These are phyloP conservation scores for Tachycineta bicolor DNA, from an alignment of 2,113 vertebrate species.

Conservation along the genomic window DNA sequence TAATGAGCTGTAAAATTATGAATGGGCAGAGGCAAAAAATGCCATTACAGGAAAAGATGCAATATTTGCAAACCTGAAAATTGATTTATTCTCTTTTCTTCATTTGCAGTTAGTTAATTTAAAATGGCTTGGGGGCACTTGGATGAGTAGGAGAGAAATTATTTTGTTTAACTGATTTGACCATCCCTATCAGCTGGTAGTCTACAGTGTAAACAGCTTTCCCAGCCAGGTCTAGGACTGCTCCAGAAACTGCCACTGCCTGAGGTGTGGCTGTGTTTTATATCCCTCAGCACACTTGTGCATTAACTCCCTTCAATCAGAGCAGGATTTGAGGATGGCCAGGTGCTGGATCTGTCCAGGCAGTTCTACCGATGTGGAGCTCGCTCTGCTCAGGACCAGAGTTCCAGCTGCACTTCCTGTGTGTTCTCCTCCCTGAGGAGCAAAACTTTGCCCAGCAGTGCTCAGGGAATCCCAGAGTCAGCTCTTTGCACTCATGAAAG, in stretches of 20 bases:
- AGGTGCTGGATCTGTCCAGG: neutral
- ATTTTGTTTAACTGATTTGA: neutral
- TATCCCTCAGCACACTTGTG: neutral
- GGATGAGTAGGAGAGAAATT: neutral
- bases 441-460: neutral
- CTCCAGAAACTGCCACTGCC: neutral
- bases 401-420: neutral
- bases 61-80: neutral
- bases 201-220: neutral
- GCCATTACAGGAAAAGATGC: neutral
- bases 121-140: neutral
- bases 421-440: neutral
- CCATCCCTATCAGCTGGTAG: neutral
- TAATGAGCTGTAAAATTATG: neutral
- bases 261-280: neutral
- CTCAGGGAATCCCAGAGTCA: neutral
- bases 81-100: neutral
- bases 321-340: neutral
- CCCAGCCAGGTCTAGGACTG: neutral
- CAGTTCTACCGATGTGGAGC: accelerated
- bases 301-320: neutral
- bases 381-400: neutral
- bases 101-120: neutral
- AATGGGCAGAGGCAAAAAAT: neutral
- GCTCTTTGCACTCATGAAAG: neutral